phyloP scores from a whole-genome alignment of 2,797 vertebrate genomes.

The Botia almorhae region DNA sequence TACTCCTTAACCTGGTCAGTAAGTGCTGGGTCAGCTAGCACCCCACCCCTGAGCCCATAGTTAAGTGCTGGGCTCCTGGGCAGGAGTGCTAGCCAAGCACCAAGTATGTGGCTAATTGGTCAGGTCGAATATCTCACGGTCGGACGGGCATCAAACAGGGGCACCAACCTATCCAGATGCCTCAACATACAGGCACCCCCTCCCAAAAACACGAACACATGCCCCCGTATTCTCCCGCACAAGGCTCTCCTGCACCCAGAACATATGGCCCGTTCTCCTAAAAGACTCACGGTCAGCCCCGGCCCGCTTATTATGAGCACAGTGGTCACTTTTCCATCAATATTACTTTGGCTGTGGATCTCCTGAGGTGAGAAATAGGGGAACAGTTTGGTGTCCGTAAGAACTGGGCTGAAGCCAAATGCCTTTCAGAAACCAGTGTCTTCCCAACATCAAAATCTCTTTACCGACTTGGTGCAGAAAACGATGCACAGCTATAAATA shows the following conservation, averaged over 20 bases:
- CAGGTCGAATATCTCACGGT: constrained; percentile 83
- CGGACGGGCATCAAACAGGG: constrained; percentile 67
- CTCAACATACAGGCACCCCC: constrained; percentile 58
- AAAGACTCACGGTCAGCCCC: constrained; percentile 43
- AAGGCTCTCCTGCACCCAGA: constrained; percentile 66
- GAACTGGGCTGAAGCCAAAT: background rate
- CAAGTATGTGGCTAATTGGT: constrained; percentile 82
- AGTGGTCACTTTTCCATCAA: constrained; percentile 56
- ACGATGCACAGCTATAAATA: background rate
- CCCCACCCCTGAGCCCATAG: constrained; percentile 51
- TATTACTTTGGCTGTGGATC: constrained; percentile 34
- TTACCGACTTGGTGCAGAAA: too few species aligned
- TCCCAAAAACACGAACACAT: constrained; percentile 53
- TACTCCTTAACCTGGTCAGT: constrained; percentile 35
- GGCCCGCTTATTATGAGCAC: constrained; percentile 56
- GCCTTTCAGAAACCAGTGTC: background rate
- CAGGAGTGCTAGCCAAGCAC: constrained; percentile 68
- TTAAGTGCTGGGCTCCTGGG: constrained; percentile 45
- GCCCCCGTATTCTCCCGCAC: constrained; percentile 60
- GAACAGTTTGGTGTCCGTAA: background rate
- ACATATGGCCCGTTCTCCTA: constrained; percentile 72
- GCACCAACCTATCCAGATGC: constrained; percentile 78
- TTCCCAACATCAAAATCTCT: background rate
- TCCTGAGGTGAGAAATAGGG: background rate
- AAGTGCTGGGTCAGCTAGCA: constrained; percentile 32